phyloP scores from a whole-genome alignment of 2,888 invertebrate genomes.

The Tetramorium bicarinatum region DNA sequence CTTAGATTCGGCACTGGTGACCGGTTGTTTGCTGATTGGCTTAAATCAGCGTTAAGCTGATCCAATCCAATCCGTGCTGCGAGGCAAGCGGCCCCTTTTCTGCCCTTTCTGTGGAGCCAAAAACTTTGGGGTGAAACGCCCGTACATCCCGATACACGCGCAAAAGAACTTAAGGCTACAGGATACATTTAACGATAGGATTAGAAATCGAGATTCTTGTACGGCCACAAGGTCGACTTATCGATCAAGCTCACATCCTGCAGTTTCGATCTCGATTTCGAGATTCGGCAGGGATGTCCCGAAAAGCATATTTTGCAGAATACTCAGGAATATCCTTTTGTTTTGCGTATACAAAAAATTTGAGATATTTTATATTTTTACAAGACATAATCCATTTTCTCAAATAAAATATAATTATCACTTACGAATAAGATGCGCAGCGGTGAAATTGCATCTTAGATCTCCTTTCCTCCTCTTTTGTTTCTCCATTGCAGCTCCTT shows the following conservation, averaged over 20 bases:
- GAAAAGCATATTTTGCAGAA: not conserved
- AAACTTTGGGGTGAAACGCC: conserved; percentile 70
- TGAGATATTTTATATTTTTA: not conserved
- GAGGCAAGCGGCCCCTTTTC: conserved; percentile 81
- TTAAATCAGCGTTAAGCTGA: conserved; percentile 86
- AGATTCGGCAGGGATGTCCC: not conserved
- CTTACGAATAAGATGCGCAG: not conserved
- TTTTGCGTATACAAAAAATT: not conserved
- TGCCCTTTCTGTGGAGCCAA: conserved; percentile 67
- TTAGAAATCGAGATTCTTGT: conserved; percentile 65
- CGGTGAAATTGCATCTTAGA: not conserved
- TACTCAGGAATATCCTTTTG: not conserved
- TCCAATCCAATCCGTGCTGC: conserved; percentile 84
- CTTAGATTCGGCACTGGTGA: conserved; percentile 81
- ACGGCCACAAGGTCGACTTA: conserved; percentile 36
- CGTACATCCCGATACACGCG: conserved; percentile 67
- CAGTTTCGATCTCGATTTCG: not conserved
- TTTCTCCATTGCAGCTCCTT: not conserved
- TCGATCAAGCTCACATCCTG: conserved; percentile 39
- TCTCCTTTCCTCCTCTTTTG: not conserved
- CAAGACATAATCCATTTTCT: not conserved
- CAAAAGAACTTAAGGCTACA: conserved; percentile 59
- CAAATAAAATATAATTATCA: not conserved
- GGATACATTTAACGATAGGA: conserved; percentile 66
- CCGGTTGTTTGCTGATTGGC: conserved; percentile 86